Evolutionary conservation across 2,888 invertebrate genomes (phyloP), one percentile per base, ranked within the genome.

Genomic region (Bimastos eiseni): DNA sequence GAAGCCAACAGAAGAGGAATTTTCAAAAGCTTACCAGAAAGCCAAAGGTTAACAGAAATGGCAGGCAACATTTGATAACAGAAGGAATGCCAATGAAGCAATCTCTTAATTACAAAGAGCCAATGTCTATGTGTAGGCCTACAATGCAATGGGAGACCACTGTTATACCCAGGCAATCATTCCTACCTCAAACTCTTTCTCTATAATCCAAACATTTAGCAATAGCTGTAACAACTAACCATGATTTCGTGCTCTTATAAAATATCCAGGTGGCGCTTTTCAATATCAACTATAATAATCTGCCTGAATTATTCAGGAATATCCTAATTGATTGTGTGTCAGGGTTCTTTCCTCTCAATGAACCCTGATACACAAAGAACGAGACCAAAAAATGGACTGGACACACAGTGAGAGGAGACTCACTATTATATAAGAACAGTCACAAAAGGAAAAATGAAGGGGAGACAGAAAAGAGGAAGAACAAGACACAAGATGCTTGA

Each of bases 21-120:
- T n/a, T 30, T 8, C 70, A 70, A 70, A 70, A 70, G 70, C 30
- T 70, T 70, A 70, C 70, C 70, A 70, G 70, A 70, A 70, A n/a
- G 70, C 70, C n/a, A 70, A 70, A 70, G 70, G 70, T 70, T 70
- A 70, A 70, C 70, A 70, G 70, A 70, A 70, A 8, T n/a, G 8
- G 70, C 70, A 70, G 70, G 70, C 70, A 70, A n/a, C 30, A 70
- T n/a, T 30, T 70, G 70, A 70, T 70, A 70, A n/a, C 70, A 70
- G n/a, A 70, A 70, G 70, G 70, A 70, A 70, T 70, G 30, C 70
- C 70, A 70, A n/a, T 70, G n/a, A 70, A 70, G n/a, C 70, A 49
- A 21, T 70, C 70, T 70, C 70, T 70, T n/a, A 70, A n/a, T 70
- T 70, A n/a, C 70, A 30, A 70, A 70, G 70, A 70, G n/a, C 70